Percentiles rank a stretch among this genome's conserved stretches.
Conservation (phyloP, 1,140 invertebrate genomes). For the Streblospio benedicti region DNA sequence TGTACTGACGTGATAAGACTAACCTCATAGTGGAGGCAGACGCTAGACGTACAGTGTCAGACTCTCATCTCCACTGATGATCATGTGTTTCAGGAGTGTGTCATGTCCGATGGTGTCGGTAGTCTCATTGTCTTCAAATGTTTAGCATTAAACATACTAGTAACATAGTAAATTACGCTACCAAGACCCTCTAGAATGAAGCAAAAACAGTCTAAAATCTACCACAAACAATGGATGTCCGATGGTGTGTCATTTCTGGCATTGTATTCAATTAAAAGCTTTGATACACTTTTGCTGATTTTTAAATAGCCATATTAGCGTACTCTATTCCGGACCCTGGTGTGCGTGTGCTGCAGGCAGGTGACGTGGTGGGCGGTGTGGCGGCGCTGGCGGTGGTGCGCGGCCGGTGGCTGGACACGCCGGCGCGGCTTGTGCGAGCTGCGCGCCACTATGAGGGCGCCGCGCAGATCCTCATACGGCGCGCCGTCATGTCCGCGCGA, state of each 20-base stretch:
- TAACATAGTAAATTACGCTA: no score
- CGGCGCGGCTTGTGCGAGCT: slow-evolving; percentile 48
- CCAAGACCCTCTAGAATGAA: not conserved
- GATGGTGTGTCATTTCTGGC: not conserved
- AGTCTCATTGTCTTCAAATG: no score
- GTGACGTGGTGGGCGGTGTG: slow-evolving; percentile 36
- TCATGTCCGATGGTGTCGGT: no score
- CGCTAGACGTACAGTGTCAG: no score
- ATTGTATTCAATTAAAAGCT: not conserved
- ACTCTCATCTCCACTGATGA: no score
- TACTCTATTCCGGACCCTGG: slow-evolving; percentile 23
- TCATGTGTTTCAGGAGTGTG: no score
- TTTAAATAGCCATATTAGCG: not conserved
- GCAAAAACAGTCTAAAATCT: not conserved
- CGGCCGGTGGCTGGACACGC: slow-evolving; percentile 43
- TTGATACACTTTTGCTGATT: not conserved
- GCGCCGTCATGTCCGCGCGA: slow-evolving; percentile 45
- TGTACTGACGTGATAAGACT: no score
- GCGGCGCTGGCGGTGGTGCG: slow-evolving; percentile 38
- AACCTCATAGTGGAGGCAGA: no score
- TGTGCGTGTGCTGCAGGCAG: slow-evolving; percentile 25
- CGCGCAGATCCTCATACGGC: slow-evolving; percentile 49
- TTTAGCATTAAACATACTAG: no score
- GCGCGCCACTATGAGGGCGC: slow-evolving; percentile 53
- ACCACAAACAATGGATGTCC: not conserved